phyloP scores from a whole-genome alignment of 2,888 invertebrate genomes.

The Sinodicranocentrus sp. region DNA sequence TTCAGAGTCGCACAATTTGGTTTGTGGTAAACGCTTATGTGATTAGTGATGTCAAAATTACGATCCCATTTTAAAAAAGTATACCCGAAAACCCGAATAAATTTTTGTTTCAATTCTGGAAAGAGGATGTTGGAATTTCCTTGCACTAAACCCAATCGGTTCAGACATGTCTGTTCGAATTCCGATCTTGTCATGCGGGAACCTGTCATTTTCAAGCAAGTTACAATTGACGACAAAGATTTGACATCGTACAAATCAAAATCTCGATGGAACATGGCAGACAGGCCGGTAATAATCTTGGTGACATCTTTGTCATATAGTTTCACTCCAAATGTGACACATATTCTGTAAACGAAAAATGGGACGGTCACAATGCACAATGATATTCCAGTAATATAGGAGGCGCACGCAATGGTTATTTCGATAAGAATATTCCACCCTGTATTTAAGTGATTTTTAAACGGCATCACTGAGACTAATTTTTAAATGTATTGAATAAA shows the following conservation, averaged over 20 bases:
- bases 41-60: conserved; percentile 44
- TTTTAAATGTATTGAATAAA: too few species aligned
- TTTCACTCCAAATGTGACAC: conserved; percentile 7
- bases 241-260: conserved; percentile 35
- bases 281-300: conserved; percentile 18
- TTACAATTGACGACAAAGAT: conserved; percentile 28
- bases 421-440: too few species aligned
- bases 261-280: conserved; percentile 35
- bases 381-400: too few species aligned
- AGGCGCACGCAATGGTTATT: too few species aligned
- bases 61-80: conserved; percentile 55
- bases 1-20: too few species aligned
- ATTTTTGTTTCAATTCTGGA: conserved; percentile 47
- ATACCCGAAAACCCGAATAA: conserved; percentile 44
- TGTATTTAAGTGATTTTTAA: too few species aligned
- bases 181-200: neutral
- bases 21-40: conserved; percentile 12
- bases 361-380: neutral
- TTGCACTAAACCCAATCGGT: conserved; percentile 18
- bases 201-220: conserved; percentile 44
- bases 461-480: too few species aligned
- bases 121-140: neutral
- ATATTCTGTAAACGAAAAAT: conserved; percentile 13
- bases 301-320: conserved; percentile 24
- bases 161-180: conserved; percentile 17